Conservation (phyloP, 92 coral and sea anemone genomes). For the Scolanthus callimorphus region DNA sequence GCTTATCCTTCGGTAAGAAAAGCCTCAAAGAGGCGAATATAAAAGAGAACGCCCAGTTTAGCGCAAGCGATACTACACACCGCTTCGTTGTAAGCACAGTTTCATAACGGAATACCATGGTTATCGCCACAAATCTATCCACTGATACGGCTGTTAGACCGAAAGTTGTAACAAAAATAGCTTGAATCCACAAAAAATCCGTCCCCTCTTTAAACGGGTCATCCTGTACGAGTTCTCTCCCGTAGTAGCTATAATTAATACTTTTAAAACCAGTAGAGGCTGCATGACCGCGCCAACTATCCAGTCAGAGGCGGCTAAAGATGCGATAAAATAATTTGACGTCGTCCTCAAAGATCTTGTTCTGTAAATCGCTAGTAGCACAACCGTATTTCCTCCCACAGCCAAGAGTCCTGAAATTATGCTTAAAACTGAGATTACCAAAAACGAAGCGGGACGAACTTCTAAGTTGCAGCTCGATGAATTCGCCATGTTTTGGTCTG, state of each 20-base stretch:
- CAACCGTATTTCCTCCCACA: conserved; percentile 51
- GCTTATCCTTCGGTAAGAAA: conserved; percentile 20
- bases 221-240: conserved; percentile 32
- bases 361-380: conserved; percentile 45
- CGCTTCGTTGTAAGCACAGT: conserved; percentile 34
- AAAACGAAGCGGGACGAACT: conserved; percentile 9
- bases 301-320: conserved; percentile 66
- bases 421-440: conserved; percentile 48
- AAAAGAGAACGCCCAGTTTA: conserved; percentile 61
- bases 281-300: conserved; percentile 61
- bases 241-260: conserved; percentile 34
- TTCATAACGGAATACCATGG: conserved; percentile 38
- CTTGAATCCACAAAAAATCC: conserved; percentile 50
- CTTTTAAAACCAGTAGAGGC: conserved; percentile 46
- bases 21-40: conserved; percentile 44
- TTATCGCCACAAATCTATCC: conserved; percentile 68
- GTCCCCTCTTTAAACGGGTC: conserved; percentile 35
- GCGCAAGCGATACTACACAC: conserved; percentile 11
- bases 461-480: neutral
- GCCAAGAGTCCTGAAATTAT: conserved; percentile 60
- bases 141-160: conserved; percentile 50
- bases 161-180: conserved; percentile 47
- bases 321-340: conserved; percentile 60
- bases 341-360: conserved; percentile 58
- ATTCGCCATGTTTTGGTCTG: neutral